Conservation (phyloP, 2,113 vertebrate species). For the Pseudopipra pipra region DNA sequence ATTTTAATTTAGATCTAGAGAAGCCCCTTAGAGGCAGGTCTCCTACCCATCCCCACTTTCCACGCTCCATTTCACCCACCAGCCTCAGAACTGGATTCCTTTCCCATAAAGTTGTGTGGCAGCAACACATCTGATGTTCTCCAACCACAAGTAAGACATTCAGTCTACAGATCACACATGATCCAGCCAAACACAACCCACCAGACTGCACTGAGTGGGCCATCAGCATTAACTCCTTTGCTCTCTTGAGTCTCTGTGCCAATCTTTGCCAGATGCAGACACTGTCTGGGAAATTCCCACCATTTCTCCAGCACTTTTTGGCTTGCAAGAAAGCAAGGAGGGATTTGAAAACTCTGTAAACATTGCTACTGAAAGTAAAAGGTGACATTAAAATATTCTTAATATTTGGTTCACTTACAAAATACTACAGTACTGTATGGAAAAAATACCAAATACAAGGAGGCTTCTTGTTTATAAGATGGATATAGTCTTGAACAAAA, state of each 20-base stretch:
- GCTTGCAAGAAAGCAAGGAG: not conserved
- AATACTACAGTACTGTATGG: not conserved
- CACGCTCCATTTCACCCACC: not conserved
- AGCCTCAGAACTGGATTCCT: not conserved
- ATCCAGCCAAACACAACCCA: not conserved
- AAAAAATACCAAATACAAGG: not conserved
- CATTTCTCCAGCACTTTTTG: not conserved
- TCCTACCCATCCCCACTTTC: not conserved
- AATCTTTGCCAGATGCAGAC: not conserved
- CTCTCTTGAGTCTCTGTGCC: not conserved
- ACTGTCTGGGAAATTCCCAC: not conserved
- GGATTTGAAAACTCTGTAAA: not conserved
- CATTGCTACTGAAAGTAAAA: not conserved
- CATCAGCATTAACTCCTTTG: not conserved
- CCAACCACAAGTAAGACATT: not conserved
- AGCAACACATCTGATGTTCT: not conserved
- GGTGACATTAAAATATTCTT: not conserved
- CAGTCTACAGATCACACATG: accelerated
- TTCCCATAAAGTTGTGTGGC: not conserved
- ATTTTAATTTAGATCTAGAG: not conserved
- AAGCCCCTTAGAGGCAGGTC: not conserved
- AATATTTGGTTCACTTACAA: not conserved
- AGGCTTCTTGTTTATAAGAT: not conserved
- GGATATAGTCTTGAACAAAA: not conserved
- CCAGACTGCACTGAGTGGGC: not conserved